Conservation (phyloP, 2,888 invertebrate species). For the Endomychus coccineus region DNA sequence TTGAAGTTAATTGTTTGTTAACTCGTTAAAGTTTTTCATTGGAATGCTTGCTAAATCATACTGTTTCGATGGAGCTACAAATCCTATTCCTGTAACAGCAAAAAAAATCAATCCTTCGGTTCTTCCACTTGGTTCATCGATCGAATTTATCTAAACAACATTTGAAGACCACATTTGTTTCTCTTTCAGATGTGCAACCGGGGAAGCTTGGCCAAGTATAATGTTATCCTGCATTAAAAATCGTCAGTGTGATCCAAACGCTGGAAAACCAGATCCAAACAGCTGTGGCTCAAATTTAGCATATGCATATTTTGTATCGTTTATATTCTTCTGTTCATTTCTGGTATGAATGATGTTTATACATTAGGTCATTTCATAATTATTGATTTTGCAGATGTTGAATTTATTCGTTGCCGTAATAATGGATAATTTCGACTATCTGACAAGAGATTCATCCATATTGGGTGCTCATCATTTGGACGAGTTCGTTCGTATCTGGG, state of each 20-base stretch:
- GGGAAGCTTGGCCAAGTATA: conserved; percentile 99
- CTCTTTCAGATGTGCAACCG: conserved; percentile 86
- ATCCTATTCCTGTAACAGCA: too few species aligned
- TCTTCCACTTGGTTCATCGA: too few species aligned
- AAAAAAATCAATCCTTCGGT: too few species aligned
- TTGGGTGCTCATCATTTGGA: conserved; percentile 99
- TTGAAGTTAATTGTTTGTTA: too few species aligned
- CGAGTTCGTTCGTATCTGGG: conserved; percentile 99
- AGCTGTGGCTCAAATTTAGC: conserved; percentile 94
- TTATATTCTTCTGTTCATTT: conserved; percentile 99
- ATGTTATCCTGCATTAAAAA: conserved; percentile 96
- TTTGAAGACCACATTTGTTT: not conserved
- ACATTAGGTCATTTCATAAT: too few species aligned
- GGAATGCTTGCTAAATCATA: too few species aligned
- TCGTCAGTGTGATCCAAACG: conserved; percentile 76
- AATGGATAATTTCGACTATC: conserved; percentile 99
- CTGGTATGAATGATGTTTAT: conserved; percentile 75
- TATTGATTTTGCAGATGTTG: conserved; percentile 75
- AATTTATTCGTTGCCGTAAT: conserved; percentile 99
- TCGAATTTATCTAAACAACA: not conserved
- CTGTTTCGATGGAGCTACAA: too few species aligned
- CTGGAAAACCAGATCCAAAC: conserved; percentile 57
- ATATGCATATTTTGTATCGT: conserved; percentile 97
- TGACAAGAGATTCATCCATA: conserved; percentile 98
- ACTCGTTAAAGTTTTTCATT: too few species aligned